phyloP scores from a whole-genome alignment of 2,888 invertebrate genomes.

The Machimus rusticus region DNA sequence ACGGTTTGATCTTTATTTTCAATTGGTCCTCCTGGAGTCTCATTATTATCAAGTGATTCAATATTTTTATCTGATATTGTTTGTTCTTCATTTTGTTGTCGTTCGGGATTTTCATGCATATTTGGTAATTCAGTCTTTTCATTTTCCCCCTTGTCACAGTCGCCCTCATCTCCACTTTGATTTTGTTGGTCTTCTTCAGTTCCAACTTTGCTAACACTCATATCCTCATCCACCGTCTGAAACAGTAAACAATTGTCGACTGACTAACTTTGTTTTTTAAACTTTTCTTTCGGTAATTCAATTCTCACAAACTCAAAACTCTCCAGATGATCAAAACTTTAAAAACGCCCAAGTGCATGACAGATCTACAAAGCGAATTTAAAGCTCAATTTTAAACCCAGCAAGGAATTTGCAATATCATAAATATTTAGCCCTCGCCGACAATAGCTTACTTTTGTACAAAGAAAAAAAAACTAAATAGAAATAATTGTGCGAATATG shows the following conservation, averaged over 20 bases:
- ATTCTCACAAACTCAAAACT: constrained; percentile 12
- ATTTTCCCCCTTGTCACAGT: background rate
- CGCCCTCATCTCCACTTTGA: background rate
- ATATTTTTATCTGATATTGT: background rate
- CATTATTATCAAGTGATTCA: constrained; percentile 26
- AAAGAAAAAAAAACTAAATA: background rate
- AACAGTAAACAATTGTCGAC: constrained; percentile 64
- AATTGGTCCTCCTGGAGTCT: background rate
- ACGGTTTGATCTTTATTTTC: constrained; percentile 41
- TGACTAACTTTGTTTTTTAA: constrained; percentile 56
- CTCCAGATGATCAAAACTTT: background rate
- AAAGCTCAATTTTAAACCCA: constrained; percentile 1
- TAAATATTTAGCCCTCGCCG: constrained; percentile 50
- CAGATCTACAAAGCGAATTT: constrained; percentile 19
- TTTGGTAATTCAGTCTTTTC: background rate
- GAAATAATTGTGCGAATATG: background rate
- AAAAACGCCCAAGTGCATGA: constrained; percentile 32
- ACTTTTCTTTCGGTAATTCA: constrained; percentile 46
- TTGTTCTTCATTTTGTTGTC: background rate
- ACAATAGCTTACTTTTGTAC: constrained; percentile 62
- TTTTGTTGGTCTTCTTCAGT: background rate
- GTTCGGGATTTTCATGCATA: background rate
- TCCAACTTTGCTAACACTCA: constrained; percentile 52
- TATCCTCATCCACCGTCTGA: constrained; percentile 60
- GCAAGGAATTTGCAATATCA: background rate